A percentile compares a stretch with the other conserved stretches of the same genome.
Evolutionary conservation across 2,113 vertebrate species (phyloP).

Genomic region (Ellobius talpinus): DNA sequence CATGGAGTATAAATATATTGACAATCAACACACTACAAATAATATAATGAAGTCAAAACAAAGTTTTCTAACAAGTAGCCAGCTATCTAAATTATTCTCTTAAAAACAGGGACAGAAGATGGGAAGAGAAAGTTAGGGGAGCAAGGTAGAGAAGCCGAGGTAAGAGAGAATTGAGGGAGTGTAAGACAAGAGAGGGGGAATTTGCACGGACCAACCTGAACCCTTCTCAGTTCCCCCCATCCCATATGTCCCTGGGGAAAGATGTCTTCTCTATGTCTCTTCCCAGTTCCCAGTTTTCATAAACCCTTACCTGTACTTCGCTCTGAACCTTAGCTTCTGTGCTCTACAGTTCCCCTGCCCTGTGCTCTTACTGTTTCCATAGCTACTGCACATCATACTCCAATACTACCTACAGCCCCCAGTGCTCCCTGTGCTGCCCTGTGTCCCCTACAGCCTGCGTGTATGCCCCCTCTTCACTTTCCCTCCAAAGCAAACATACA

Average conservation of each 20-base stretch:
- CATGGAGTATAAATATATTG: not conserved
- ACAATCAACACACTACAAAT: constrained; percentile 36
- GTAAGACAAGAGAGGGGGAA: not conserved
- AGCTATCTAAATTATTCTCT: not conserved
- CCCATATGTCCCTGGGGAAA: not conserved
- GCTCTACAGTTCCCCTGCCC: not conserved
- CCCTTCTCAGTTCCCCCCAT: not conserved
- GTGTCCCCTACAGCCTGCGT: not conserved
- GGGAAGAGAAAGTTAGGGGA: not conserved
- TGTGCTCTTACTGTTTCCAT: not conserved
- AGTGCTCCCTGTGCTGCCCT: not conserved
- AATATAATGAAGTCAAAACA: not conserved
- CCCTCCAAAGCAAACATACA: not conserved
- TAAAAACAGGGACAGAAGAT: not conserved
- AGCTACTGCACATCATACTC: not conserved
- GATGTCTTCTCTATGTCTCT: not conserved
- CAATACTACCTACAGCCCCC: not conserved
- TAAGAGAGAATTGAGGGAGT: not conserved
- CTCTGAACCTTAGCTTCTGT: not conserved
- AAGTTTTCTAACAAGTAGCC: constrained; percentile 31
- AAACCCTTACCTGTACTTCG: not conserved
- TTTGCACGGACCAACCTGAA: not conserved
- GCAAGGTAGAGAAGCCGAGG: not conserved
- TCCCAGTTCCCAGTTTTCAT: not conserved
- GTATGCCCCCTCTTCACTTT: not conserved